A percentile compares a stretch with the other conserved stretches of the same genome.
Evolutionary conservation across 2,888 invertebrate genomes (phyloP).

Genomic region (Sepiola atlantica): DNA sequence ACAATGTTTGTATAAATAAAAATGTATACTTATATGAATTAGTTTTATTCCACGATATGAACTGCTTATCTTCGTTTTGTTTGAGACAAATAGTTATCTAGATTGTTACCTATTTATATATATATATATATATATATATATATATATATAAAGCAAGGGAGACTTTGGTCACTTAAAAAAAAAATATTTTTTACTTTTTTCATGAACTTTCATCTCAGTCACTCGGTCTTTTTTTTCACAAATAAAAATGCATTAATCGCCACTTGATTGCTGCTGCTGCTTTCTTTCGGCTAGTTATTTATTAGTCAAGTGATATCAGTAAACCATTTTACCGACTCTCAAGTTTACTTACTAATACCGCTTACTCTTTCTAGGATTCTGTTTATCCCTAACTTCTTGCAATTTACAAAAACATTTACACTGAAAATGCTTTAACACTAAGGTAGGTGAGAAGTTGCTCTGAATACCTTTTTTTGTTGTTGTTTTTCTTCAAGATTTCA

Average conservation of each 20-base stretch:
- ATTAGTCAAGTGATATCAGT: not conserved
- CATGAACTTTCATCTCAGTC: not conserved
- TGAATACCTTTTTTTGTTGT: not conserved
- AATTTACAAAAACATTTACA: not conserved
- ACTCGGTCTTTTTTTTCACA: not conserved
- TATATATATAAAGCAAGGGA: no score
- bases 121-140: no score
- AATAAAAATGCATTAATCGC: not conserved
- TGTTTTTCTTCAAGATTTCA: not conserved
- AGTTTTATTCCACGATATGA: not conserved
- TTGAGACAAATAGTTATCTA: not conserved
- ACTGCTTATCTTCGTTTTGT: not conserved
- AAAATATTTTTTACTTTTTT: not conserved
- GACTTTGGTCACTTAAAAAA: constrained; percentile 8
- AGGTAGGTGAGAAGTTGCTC: not conserved
- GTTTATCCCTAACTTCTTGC: not conserved
- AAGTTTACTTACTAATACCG: not conserved
- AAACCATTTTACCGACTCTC: not conserved
- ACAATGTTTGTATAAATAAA: no score
- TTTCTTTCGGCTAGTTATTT: not conserved
- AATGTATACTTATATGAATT: not conserved
- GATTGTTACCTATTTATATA: not conserved
- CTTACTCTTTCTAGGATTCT: not conserved
- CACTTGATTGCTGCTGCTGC: not conserved
- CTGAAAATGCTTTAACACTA: not conserved